These are phyloP conservation scores for Gnatocerus cornutus DNA, from an alignment of 2,888 invertebrate species.

Conservation along the genomic window DNA sequence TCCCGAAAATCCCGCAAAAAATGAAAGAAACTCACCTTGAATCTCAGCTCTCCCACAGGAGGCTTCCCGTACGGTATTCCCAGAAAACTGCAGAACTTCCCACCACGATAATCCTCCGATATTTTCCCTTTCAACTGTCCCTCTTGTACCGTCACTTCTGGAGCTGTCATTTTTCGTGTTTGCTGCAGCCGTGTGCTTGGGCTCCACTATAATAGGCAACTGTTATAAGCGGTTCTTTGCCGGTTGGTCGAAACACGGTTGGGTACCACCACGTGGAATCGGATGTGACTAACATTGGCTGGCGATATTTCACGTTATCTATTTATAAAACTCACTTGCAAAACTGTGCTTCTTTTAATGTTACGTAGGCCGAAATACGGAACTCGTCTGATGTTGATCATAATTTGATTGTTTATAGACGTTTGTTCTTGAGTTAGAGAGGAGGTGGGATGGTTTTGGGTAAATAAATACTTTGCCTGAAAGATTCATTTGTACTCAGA, in stretches of 20 bases:
- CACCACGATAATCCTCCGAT: constrained; percentile 57
- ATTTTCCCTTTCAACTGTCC: constrained; percentile 65
- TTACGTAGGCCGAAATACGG: no score
- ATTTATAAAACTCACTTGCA: constrained; percentile 37
- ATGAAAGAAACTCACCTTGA: constrained; percentile 62
- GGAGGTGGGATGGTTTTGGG: no score
- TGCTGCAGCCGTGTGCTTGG: constrained; percentile 2
- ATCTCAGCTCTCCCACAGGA: constrained; percentile 68
- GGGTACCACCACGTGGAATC: constrained; percentile 31
- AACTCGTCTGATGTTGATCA: no score
- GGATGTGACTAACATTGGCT: constrained; percentile 33
- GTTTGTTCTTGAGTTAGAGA: no score
- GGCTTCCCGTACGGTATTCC: constrained; percentile 69
- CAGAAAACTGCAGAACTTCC: constrained; percentile 63
- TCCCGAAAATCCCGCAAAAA: background rate
- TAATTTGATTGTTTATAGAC: no score
- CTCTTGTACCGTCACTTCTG: constrained; percentile 60
- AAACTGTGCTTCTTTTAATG: background rate
- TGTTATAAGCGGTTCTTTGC: constrained; percentile 15
- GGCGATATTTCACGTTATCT: constrained; percentile 34
- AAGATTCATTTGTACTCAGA: no score
- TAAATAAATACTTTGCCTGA: no score
- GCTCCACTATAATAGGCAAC: constrained; percentile 19
- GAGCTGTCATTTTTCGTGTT: constrained; percentile 40
- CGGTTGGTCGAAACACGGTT: constrained; percentile 18